Base-by-base conservation (phyloP, 2,888 invertebrate genomes). In the Eristalis intricaria region DNA sequence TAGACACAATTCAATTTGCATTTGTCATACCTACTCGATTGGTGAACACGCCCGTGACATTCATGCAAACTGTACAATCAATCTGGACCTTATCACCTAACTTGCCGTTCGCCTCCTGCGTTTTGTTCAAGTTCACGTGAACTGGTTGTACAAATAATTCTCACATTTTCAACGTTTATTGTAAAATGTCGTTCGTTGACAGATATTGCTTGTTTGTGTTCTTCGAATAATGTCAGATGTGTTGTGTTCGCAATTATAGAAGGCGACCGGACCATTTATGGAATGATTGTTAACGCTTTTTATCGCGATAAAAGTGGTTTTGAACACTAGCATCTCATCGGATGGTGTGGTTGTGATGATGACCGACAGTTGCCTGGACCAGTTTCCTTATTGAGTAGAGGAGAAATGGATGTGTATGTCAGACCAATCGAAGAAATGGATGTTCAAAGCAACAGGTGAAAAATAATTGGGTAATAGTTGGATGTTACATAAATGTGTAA, bases 201-300 rank as follows among this genome's bases (percentile, higher is more conserved):
- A 40, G 64, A 26, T 64, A 65, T 5, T 56, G 32, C 32, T 63
- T 63, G 32, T 32, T 61, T 23, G 69, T 50, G 38, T 35, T 77
- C 32, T 50, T n/a, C n/a, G 50, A 35, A 43, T 50, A 60, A 64
- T 76, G 64, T 32, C 10, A 60, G 13, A 58, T 56, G 63, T 64
- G 40, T 82, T 63, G 61, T n/a, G 19, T 50, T 23, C 68, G 69
- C 50, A 84, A 70, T 65, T 60, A 70, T 22, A 79, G 75, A 70
- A 70, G 74, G 75, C 75, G 69, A 79, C 60, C 68, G 4, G 2
- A 23, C 61, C 79, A 38, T 74, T 75, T 84, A 84, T 79, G 84
- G 84, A 50, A 65, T 70, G 84, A 79, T 84, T 84, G 74, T 65
- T 70, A 84, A 74, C 60, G 74, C 79, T 75, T 79, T 79, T 75